Evolutionary conservation across 2,113 vertebrate genomes (phyloP), one percentile per base, ranked within the genome.

Genomic region (Periophthalmodon schlosseri): DNA sequence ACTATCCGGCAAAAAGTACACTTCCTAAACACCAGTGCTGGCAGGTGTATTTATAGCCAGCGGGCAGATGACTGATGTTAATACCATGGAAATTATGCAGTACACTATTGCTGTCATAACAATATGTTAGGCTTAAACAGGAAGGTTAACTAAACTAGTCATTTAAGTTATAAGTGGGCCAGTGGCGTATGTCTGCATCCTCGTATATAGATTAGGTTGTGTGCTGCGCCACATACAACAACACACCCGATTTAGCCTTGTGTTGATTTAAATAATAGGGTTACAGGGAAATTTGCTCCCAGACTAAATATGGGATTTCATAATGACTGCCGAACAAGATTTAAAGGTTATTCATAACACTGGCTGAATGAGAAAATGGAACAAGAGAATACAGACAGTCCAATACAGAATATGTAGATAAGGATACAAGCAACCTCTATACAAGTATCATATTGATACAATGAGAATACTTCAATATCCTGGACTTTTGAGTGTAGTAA

Each of bases 41-140:
- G 91, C 89, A 93, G 90, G 86, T 80, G 75, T 93, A 93, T 94
- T 93, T 94, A 94, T 93, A 94, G 90, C 92, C 84, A 90, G 90
- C 86, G 84, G 89, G 86, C 88, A 93, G 91, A 93, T 91, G 57
- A 94, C 93, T 93, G 88, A 95, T 95, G 94, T 93, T 95, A 95
- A 96, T 95, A 89, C 76, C 63, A 24, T 24, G 57, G 90, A 93
- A 94, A 95, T 95, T 94, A 94, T 92, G 93, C 92, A 91, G 89
- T 79, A 82, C 79, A 57, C 89, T 87, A 77, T 86, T 88, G 91
- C 88, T 87, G 88, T 93, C 86, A 88, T 93, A 93, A 94, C 92
- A 91, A 88, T 92, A 87, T 86, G 90, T 93, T 93, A 88, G 47
- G 86, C 90, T 94, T 94, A 85, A 92, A 87, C 87, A 84, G 85